These are phyloP conservation scores for Drosophila meridionalis DNA, from an alignment of 2,888 invertebrate genomes.

Conservation along the genomic window DNA sequence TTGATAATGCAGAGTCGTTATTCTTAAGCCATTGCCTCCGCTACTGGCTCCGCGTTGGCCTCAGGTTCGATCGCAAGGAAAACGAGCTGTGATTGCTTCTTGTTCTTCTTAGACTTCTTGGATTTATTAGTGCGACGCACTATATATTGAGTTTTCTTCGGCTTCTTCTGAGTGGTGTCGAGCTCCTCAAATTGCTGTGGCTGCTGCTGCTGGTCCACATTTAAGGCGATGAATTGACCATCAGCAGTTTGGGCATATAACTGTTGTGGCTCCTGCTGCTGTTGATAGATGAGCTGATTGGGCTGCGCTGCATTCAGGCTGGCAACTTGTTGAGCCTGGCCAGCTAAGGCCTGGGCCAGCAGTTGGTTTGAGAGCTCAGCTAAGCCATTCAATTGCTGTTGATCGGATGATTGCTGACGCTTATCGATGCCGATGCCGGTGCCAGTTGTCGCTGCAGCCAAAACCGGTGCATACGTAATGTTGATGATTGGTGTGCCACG, in stretches of 20 bases:
- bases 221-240: background rate
- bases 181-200: background rate
- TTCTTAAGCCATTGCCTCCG: background rate
- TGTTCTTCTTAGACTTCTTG: slow-evolving; percentile 39
- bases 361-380: slow-evolving; percentile 23
- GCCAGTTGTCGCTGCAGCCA: background rate
- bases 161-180: background rate
- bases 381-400: slow-evolving; percentile 14
- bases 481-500: slow-evolving; percentile 30
- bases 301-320: background rate
- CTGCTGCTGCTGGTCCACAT: background rate
- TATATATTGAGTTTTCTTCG: slow-evolving; percentile 1
- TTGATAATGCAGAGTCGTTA: background rate
- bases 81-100: slow-evolving; percentile 9
- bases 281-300: slow-evolving; percentile 12
- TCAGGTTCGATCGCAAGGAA: slow-evolving; percentile 21
- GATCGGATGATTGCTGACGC: background rate
- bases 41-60: background rate
- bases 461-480: slow-evolving; percentile 42
- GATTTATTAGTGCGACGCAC: slow-evolving; percentile 35
- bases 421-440: background rate
- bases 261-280: slow-evolving; percentile 8
- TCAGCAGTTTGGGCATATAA: background rate
- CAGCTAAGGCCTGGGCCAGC: slow-evolving; percentile 5
- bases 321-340: slow-evolving; percentile 2